Percentiles rank a stretch among this genome's conserved stretches.
These are phyloP conservation scores for Mylabris sibirica DNA, from an alignment of 2,888 invertebrate species.

Conservation along the genomic window DNA sequence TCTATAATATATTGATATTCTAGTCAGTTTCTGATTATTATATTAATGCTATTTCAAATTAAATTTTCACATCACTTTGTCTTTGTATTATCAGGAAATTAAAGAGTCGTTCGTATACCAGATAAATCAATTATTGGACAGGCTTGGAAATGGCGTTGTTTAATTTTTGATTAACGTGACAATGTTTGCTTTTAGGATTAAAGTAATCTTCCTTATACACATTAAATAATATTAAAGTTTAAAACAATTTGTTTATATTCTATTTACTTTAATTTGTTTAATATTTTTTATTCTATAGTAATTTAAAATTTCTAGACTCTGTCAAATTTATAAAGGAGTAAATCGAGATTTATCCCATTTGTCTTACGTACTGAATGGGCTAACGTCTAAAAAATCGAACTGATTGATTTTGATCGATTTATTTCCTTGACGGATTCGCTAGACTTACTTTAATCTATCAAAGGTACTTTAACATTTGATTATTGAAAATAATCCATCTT, in stretches of 20 bases:
- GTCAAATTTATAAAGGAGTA: slow-evolving; percentile 6
- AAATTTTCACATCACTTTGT: neutral
- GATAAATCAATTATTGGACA: neutral
- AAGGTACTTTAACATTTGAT: neutral
- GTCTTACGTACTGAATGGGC: slow-evolving; percentile 4
- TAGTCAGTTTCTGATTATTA: neutral
- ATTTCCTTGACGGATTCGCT: neutral
- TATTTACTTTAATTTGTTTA: neutral
- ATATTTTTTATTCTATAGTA: neutral
- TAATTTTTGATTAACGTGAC: neutral
- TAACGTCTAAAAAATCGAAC: slow-evolving; percentile 9
- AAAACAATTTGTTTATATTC: neutral
- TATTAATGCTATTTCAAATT: neutral
- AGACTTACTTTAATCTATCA: slow-evolving; percentile 6
- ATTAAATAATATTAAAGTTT: neutral
- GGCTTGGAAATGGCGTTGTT: neutral
- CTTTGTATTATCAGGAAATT: neutral
- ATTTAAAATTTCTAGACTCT: slow-evolving; percentile 4
- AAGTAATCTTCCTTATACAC: neutral
- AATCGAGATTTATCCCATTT: slow-evolving; percentile 9
- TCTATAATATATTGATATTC: neutral
- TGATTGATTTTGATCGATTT: slow-evolving; percentile 14
- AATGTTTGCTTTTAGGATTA: neutral
- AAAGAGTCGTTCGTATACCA: neutral
- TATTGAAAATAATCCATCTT: slow-evolving; percentile 1